These are phyloP conservation scores for Pholis gunnellus DNA, from an alignment of 2,113 vertebrate species.

Conservation along the genomic window DNA sequence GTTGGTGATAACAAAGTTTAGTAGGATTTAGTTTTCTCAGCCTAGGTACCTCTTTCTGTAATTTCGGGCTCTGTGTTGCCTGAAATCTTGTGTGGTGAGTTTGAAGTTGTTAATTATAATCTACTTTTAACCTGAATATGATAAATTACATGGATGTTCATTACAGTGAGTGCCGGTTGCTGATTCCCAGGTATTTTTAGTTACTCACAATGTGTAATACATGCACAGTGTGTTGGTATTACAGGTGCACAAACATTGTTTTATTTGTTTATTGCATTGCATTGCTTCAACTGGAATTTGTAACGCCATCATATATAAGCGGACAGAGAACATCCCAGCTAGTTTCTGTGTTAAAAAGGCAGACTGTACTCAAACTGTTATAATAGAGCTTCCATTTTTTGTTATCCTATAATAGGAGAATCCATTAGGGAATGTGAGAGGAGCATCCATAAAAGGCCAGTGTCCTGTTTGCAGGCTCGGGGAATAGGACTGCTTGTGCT, in stretches of 20 bases:
- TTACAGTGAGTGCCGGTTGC: neutral
- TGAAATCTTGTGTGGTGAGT: slow-evolving; percentile 1
- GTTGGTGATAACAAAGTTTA: slow-evolving; percentile 82
- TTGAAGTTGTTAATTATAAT: slow-evolving; percentile 18
- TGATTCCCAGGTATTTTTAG: neutral
- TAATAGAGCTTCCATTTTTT: slow-evolving; percentile 50
- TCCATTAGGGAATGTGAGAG: slow-evolving; percentile 55
- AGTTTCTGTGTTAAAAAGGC: slow-evolving; percentile 5
- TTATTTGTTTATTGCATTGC: neutral
- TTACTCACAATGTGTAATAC: neutral
- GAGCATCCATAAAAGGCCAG: slow-evolving; percentile 47
- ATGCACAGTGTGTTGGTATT: too few species aligned
- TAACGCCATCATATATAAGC: neutral
- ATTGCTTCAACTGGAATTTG: neutral
- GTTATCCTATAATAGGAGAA: slow-evolving; percentile 38
- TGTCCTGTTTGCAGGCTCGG: slow-evolving; percentile 39
- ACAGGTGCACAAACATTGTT: neutral
- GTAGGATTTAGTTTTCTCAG: slow-evolving; percentile 1
- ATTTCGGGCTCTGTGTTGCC: slow-evolving; percentile 1
- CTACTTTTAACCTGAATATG: neutral
- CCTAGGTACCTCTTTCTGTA: slow-evolving; percentile 27
- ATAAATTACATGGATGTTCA: neutral
- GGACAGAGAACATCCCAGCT: neutral
- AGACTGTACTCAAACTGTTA: slow-evolving; percentile 8
- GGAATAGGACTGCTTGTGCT: slow-evolving; percentile 44